Evolutionary conservation across 2,888 invertebrate genomes (phyloP), one percentile per base, ranked within the genome.

Genomic region (Calameuta idolon): DNA sequence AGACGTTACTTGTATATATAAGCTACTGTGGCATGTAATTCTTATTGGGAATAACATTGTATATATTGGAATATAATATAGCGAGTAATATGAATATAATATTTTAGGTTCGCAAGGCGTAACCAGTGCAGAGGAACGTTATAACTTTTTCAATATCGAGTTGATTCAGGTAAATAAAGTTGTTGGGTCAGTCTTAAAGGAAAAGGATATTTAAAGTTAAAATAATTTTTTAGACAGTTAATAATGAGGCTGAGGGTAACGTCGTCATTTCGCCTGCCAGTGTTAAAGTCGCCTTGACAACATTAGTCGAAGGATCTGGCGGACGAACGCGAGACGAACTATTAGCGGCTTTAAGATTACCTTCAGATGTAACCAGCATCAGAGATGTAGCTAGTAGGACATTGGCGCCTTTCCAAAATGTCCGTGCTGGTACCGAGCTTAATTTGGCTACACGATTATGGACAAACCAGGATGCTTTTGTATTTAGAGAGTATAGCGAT

Each of bases 211-310:
- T 69, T 11, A 40, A 69, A 75, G 73, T 77, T 77, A 76, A 73
- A 75, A 74, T 71, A 75, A 31, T 77, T 15, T 77, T 80, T 2
- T 73, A 88, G 89, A 79, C 79, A 30, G 77, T 87, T 71, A 83
- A 76, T 73, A 81, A 86, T 34, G 79, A 86, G 34, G 74, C 78
- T 40, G 80, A 84, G 12, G 93, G 93, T 34, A 95, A 95, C 87
- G 92, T 95, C 55, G 92, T 95, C 87, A 89, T 95, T 3, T 95
- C 95, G n/a, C 95, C 95, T 30, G 93, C 94, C 78, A 95, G 95
- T 87, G 92, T 95, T 35, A 95, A 95, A 89, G 92, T 94, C 0
- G 93, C 93, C 0, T 87, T 96, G 75, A 94, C 93, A 11, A 93
- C 95, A 93, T 84, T 95, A 69, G 88, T 94, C 73, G 95, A 95